phyloP scores from a whole-genome alignment of 2,113 vertebrate species.

The human region GRCh38 chr4:78655001-78655500 shows the following conservation, averaged over 20 bases:
- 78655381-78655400: too few relatives aligned
- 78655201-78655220: neutral
- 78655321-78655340: too few relatives aligned
- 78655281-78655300: too few relatives aligned
- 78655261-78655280: neutral
- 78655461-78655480: too few relatives aligned
- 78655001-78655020: neutral
- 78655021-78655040: neutral
- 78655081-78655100: slow-evolving; percentile 30
- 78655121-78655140: neutral
- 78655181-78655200: slow-evolving; percentile 15
- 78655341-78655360: too few relatives aligned
- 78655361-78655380: accelerated
- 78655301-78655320: too few relatives aligned
- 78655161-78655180: neutral
- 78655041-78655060: neutral
- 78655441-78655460: too few relatives aligned
- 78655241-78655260: neutral
- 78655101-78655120: neutral
- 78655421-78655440: too few relatives aligned
- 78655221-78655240: neutral
- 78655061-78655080: neutral
- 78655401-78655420: too few relatives aligned
- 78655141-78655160: neutral
- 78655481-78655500: too few relatives aligned